Conservation (phyloP, 2,113 vertebrate species). For the Nyctibius bracteatus region DNA sequence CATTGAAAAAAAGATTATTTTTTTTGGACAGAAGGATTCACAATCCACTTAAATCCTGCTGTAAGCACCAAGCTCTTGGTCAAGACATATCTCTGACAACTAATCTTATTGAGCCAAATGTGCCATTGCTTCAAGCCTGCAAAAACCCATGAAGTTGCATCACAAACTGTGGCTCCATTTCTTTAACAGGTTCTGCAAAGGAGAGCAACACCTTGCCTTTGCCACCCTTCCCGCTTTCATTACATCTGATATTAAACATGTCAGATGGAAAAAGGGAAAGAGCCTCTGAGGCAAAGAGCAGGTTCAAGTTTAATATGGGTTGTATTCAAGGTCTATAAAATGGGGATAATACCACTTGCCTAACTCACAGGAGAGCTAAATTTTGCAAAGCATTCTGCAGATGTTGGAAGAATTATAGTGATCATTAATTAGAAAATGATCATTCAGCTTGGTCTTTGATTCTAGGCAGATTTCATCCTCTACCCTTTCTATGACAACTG, state of each 20-base stretch:
- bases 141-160: neutral
- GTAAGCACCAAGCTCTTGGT: neutral
- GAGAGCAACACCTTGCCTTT: neutral
- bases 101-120: neutral
- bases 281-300: neutral
- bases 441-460: conserved; percentile 16
- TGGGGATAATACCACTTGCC: neutral
- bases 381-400: neutral
- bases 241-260: neutral
- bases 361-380: neutral
- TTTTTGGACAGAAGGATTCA: neutral
- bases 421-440: conserved; percentile 48
- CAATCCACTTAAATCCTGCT: neutral
- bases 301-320: neutral
- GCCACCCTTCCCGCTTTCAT: neutral
- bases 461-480: conserved; percentile 12
- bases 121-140: neutral
- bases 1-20: neutral
- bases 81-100: neutral
- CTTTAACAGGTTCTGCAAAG: neutral
- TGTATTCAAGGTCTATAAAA: neutral
- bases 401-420: neutral
- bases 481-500: conserved; percentile 29
- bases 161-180: neutral
- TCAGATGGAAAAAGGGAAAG: neutral